Base-by-base conservation (phyloP, 23 tunicate genomes). In the Halocynthia roretzi region DNA sequence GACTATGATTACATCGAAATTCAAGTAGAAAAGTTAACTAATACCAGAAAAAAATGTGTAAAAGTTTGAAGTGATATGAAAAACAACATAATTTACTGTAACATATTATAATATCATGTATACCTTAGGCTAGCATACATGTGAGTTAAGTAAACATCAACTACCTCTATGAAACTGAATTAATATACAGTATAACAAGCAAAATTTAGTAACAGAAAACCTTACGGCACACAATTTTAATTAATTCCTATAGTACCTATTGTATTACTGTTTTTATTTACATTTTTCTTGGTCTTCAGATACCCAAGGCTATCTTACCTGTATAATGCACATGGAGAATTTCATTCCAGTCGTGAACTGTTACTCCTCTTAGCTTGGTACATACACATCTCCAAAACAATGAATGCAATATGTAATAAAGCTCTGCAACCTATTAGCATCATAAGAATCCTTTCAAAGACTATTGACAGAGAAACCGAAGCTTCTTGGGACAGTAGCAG, bases 291-390 rank as follows among this genome's bases (percentile, higher is more conserved):
- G 9, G 9, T 65, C 31, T 15, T 20, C 6, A 65, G 70, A 9
- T 65, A 65, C 31, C 70, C 70, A 65, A 11, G 70, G 31, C 31
- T 65, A 65, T 15, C 15, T 5, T 8, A 20, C 31, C 70, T 65
- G 19, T 8, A 20, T 10, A 48, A 65, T 6, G 70, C 5, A 15
- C 22, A 65, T 20, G 19, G 19, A 15, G 31, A 65, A 15, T 65
- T 65, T 15, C 70, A 65, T 65, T 74, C 78, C 55, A 74, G 78
- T 56, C 63, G 78, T 20, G 78, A 74, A 74, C 56, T 74, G 56
- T 74, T 74, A 54, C 56, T 74, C 10, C 31, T 64, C 14, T 54
- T 74, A 52, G 18, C 78, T 54, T 74, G 78, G 78, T 74, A 52
- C 31, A 18, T 74, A 15, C 78, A 56, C 22, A 21, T 52, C 23